phyloP scores from a whole-genome alignment of 2,888 invertebrate genomes.

The Metallyticus violacea region DNA sequence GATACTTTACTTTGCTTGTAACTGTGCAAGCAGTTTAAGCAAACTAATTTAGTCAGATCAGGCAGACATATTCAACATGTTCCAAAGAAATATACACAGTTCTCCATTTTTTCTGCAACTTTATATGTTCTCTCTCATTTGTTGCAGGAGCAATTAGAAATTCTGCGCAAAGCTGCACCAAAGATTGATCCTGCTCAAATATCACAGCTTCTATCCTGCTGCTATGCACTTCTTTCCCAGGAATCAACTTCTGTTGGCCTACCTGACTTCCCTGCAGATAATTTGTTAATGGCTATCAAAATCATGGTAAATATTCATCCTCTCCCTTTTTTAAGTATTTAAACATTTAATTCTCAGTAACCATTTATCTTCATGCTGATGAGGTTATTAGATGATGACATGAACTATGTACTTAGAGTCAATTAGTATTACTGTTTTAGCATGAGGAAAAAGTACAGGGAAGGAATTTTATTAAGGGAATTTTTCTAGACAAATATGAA shows the following conservation, averaged over 20 bases:
- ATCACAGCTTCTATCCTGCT: conserved; percentile 69
- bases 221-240: conserved; percentile 72
- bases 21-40: no score
- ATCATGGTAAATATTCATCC: conserved; percentile 58
- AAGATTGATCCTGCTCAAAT: conserved; percentile 55
- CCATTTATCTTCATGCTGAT: no score
- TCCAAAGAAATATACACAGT: not conserved
- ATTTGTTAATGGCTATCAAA: conserved; percentile 61
- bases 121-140: not conserved
- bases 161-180: conserved; percentile 52
- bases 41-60: no score
- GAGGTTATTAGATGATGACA: no score
- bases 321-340: not conserved
- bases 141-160: conserved; percentile 57
- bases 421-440: no score
- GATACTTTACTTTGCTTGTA: no score
- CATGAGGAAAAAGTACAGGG: no score
- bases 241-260: conserved; percentile 70
- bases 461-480: no score
- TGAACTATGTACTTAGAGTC: no score
- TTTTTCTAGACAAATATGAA: no score
- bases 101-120: not conserved
- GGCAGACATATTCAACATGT: no score
- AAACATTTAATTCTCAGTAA: no score
- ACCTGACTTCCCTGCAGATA: conserved; percentile 90